Conservation (phyloP, 2,113 vertebrate genomes). For the Pelmatolapia mariae region DNA sequence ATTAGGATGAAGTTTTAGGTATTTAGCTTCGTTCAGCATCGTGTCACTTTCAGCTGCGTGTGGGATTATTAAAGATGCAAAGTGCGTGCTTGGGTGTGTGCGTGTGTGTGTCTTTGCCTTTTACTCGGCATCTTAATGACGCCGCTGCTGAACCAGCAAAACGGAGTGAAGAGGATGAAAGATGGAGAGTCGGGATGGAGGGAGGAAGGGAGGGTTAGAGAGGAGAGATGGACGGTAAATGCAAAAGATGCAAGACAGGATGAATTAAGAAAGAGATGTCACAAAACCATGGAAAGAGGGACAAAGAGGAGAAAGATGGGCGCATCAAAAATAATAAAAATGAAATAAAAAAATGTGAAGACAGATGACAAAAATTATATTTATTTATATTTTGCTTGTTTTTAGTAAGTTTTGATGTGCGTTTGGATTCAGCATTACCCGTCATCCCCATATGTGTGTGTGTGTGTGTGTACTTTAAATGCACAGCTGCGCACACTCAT, state of each 20-base stretch:
- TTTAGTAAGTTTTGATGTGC: neutral
- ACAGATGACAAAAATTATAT: neutral
- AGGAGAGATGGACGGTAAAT: neutral
- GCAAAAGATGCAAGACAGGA: neutral
- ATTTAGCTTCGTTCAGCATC: slow-evolving; percentile 46
- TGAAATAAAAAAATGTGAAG: neutral
- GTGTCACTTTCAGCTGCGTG: slow-evolving; percentile 41
- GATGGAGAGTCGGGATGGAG: neutral
- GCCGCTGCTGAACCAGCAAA: slow-evolving; percentile 54
- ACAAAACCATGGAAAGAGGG: neutral
- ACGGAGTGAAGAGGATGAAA: slow-evolving; percentile 37
- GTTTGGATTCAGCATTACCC: neutral
- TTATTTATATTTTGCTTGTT: neutral
- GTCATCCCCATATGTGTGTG: neutral
- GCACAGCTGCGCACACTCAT: neutral
- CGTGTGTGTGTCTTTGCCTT: slow-evolving; percentile 22
- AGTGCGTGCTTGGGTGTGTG: neutral
- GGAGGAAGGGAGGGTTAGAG: neutral
- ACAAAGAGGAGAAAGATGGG: neutral
- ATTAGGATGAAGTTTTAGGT: slow-evolving; percentile 8
- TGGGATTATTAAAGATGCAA: slow-evolving; percentile 47
- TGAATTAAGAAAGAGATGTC: neutral
- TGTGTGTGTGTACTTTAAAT: neutral
- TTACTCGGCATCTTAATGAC: slow-evolving; percentile 55
- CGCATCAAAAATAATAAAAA: neutral